Base-by-base conservation (phyloP, 2,113 vertebrate genomes). In the Psammodynastes pulverulentus region DNA sequence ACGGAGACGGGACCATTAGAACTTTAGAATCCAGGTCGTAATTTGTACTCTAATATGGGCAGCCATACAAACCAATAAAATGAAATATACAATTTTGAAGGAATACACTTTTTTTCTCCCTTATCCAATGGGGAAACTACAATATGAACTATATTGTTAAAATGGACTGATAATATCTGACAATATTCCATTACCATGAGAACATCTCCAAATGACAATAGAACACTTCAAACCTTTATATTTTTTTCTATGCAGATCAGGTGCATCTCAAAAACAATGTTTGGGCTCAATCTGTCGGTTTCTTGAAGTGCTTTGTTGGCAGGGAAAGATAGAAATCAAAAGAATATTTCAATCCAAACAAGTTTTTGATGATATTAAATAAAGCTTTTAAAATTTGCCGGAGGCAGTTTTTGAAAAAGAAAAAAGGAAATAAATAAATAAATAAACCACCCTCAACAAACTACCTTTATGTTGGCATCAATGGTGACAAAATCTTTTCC, bases 381-480 rank as follows among this genome's bases (percentile, higher is more conserved):
- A 54, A 0, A 84, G 58, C 49, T 23, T 51, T 0, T 87, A 10
- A 88, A 0, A 94, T 58, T 4, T n/a, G 89, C 94, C 54, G 19
- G 8, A 54, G 88, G 88, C 87, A 92, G 48, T 52, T 89, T 79
- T 91, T 6, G 56, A 46, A 56, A 52, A 89, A 39, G 12, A 89
- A 93, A 96, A 53, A 5, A 23, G 46, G n/a, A n/a, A 86, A 26
- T 1, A 9, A 90, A 93, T 95, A 79, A 43, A 95, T 92, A 86
- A 91, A 92, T 43, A 24, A 92, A 7, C 3, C 53, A 29, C 43
- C 34, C 39, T 1, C 34, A 52, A 92, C 86, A 95, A 95, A 91
- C 79, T 39, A 89, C 34, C 17, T 97, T 95, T 95, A 39, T 45
- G 91, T 94, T 91, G 90, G 62, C 34, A 49, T 88, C 62, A 86